Conservation (phyloP, 1,140 invertebrate genomes). For the Aporrectodea caliginosa region DNA sequence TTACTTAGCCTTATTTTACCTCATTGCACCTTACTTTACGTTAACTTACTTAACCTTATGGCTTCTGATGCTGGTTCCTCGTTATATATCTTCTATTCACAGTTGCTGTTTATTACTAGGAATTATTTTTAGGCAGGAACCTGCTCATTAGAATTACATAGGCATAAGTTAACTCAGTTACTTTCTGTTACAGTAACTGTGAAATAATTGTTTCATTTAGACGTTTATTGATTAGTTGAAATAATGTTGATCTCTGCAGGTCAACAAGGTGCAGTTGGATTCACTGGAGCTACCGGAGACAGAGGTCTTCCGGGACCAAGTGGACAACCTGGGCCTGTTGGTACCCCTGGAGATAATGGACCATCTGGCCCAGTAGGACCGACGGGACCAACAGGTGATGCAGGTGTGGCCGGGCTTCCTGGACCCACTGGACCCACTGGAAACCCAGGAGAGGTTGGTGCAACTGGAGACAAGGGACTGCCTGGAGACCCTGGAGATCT, state of each 20-base stretch:
- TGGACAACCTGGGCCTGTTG: conserved; percentile 13
- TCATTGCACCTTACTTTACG: too few relatives aligned
- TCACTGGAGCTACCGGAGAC: conserved; percentile 61
- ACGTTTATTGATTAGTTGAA: background rate
- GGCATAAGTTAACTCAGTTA: too few relatives aligned
- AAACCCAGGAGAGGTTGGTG: background rate
- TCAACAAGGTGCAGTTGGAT: background rate
- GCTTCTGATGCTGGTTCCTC: too few relatives aligned
- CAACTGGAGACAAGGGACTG: background rate
- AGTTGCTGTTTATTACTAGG: too few relatives aligned
- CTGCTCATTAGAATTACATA: too few relatives aligned
- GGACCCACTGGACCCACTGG: background rate
- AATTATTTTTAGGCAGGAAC: too few relatives aligned
- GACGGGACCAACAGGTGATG: conserved; percentile 7
- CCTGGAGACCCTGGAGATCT: background rate
- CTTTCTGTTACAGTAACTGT: too few relatives aligned
- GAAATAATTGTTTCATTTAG: background rate
- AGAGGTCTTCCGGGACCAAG: conserved; percentile 2
- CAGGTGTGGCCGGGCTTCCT: background rate
- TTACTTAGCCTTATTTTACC: too few relatives aligned
- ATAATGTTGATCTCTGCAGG: background rate
- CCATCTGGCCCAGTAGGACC: background rate
- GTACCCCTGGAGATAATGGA: conserved; percentile 8
- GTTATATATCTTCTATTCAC: too few relatives aligned
- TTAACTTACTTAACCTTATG: too few relatives aligned